Percentiles rank a stretch among this genome's conserved stretches.
phyloP scores from a whole-genome alignment of 1,140 invertebrate species.

The Dreissena polymorpha region DNA sequence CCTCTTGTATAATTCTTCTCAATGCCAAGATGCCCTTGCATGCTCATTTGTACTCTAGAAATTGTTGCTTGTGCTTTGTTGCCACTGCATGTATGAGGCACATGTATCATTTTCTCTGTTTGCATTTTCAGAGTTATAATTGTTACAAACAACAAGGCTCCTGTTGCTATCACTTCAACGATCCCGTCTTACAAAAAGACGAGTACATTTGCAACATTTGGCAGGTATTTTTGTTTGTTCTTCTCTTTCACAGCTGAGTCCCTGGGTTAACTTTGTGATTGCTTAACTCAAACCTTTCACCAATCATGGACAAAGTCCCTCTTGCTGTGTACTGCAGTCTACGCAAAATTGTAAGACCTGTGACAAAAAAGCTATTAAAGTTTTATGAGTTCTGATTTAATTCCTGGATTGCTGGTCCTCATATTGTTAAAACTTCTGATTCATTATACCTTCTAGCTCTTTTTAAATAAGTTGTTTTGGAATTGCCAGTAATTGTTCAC shows the following conservation, averaged over 20 bases:
- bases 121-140: constrained; percentile 62
- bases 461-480: no score
- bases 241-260: not conserved
- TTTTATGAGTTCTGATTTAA: not conserved
- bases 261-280: not conserved
- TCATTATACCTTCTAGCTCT: no score
- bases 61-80: not conserved
- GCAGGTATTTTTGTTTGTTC: not conserved
- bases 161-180: constrained; percentile 66
- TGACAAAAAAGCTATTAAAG: not conserved
- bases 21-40: not conserved
- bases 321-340: no score
- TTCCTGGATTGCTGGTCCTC: no score
- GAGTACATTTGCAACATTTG: not conserved
- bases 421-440: no score
- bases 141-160: constrained; percentile 65
- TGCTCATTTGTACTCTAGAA: not conserved
- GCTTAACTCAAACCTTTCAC: not conserved
- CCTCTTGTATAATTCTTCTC: not conserved
- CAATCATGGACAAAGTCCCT: no score
- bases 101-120: not conserved
- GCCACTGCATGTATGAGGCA: no score
- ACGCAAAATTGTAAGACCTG: not conserved
- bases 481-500: no score
- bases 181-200: constrained; percentile 63